Conservation (phyloP, 1,140 invertebrate genomes). For the Artemia franciscana region DNA sequence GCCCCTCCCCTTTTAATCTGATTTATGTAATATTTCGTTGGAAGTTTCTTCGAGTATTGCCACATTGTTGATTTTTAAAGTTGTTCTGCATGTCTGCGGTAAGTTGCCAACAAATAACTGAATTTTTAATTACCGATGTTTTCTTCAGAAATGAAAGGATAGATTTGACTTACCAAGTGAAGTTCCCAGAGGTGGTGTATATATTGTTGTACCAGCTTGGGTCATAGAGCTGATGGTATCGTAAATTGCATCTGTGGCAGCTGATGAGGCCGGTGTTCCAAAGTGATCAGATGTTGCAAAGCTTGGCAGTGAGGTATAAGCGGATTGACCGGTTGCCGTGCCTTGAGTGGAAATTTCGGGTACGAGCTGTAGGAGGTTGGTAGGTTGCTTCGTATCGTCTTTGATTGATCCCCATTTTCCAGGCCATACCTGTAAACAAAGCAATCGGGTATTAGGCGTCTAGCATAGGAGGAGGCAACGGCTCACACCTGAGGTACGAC, state of each 20-base stretch:
- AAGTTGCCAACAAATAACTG: background rate
- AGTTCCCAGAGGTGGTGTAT: constrained; percentile 44
- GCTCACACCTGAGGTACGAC: too few relatives aligned
- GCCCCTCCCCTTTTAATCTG: too few relatives aligned
- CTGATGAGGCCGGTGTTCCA: constrained; percentile 29
- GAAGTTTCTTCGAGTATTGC: too few relatives aligned
- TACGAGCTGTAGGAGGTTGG: too few relatives aligned
- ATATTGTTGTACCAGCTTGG: constrained; percentile 41
- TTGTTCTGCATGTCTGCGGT: too few relatives aligned
- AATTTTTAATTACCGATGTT: too few relatives aligned
- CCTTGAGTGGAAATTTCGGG: constrained; percentile 33
- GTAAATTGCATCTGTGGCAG: constrained; percentile 32
- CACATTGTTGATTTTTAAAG: too few relatives aligned
- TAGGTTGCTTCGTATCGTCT: constrained; percentile 41
- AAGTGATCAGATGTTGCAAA: constrained; percentile 18
- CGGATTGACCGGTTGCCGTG: constrained; percentile 10
- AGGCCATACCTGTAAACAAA: constrained; percentile 43
- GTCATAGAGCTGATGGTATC: constrained; percentile 47
- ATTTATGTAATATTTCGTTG: too few relatives aligned
- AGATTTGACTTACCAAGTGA: constrained; percentile 40
- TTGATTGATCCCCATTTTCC: constrained; percentile 59
- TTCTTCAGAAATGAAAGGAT: too few relatives aligned
- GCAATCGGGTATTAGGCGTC: too few relatives aligned
- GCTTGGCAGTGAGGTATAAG: constrained; percentile 7
- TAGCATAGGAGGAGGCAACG: too few relatives aligned